Conservation (phyloP, 1,140 invertebrate genomes). For the Drosophila kepulauana region DNA sequence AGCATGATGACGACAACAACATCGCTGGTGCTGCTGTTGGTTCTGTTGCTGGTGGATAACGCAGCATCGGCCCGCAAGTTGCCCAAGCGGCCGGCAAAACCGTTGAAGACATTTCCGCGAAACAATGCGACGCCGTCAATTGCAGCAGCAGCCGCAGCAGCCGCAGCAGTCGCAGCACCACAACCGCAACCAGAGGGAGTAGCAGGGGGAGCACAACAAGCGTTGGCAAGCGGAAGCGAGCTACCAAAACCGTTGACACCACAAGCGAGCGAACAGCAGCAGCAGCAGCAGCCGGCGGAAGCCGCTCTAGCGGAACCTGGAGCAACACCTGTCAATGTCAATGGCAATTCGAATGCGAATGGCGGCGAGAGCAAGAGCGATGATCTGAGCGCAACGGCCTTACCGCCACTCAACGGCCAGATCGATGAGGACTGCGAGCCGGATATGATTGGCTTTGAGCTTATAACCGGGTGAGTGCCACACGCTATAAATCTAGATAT, state of each 20-base stretch:
- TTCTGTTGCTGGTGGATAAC: conserved; percentile 57
- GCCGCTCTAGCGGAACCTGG: conserved; percentile 59
- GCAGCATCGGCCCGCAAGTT: conserved; percentile 76
- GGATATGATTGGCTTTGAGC: conserved; percentile 95
- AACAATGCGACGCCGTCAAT: conserved; percentile 79
- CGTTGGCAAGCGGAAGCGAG: conserved; percentile 60
- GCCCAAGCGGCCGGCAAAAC: conserved; percentile 83
- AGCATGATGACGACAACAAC: conserved; percentile 58
- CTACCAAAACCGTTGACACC: conserved; percentile 71
- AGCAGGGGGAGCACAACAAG: conserved; percentile 20
- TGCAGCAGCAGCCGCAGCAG: conserved; percentile 48
- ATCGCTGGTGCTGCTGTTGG: conserved; percentile 48
- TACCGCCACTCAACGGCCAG: conserved; percentile 85
- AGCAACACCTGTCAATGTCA: conserved; percentile 45
- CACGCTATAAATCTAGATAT: conserved; percentile 24
- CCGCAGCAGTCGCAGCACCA: conserved; percentile 26
- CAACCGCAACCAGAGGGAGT: not conserved
- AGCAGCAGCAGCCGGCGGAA: conserved; percentile 60
- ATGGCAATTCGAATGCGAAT: not conserved
- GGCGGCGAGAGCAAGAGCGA: conserved; percentile 54
- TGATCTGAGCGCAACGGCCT: conserved; percentile 44
- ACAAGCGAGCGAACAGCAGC: conserved; percentile 36
- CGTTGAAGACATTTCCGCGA: conserved; percentile 82
- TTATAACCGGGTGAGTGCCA: conserved; percentile 90
- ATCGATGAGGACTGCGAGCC: conserved; percentile 91